Evolutionary conservation across 1,140 invertebrate species (phyloP), one percentile per base, ranked within the genome.

Genomic region (Batillaria attramentaria): DNA sequence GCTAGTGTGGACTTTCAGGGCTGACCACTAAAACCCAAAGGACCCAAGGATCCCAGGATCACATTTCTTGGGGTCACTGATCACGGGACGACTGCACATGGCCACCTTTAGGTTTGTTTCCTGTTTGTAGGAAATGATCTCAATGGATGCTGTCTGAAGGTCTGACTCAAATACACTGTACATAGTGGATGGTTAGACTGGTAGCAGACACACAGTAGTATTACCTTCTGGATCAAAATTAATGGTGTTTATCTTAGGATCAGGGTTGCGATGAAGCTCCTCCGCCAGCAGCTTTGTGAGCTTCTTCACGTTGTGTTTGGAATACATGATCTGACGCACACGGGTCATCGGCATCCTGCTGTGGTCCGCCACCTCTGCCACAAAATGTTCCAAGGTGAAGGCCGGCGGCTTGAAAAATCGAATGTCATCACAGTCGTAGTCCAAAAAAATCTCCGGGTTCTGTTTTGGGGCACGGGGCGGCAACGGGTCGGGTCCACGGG

Each of bases 341-440:
- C 80, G 80, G 20, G 74, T 70, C 24, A 88, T 54, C 16, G 88
- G 86, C 31, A 90, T 66, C 42, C 79, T 84, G 31, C 80, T 78
- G 13, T 79, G 73, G 35, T 87, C 83, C 10, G 87, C 84, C 3
- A 89, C 68, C 41, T 85, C 73, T 28, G 83, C 77, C 39, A 89
- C 37, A 82, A 90, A 90, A 72, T 88, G 85, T 69, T 90, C 86
- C 54, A 90, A 70, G 28, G 85, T 90, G 79, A 90, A 89, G 39
- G 84, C 83, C 60, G 88, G 88, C n/a, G 85, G 87, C 24, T 85
- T 60, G 74, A 84, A 85, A 72, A 85, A 90, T 39, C 84, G 76
- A 1, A 84, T 79, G 73, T 90, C 89, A 81, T 89, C 87, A 62
- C 80, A 69, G 41, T 86, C 85, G 60, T 81, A 84, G 70, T 82